Conservation (phyloP, 2,888 invertebrate genomes). For the Drosophila meridionalis region DNA sequence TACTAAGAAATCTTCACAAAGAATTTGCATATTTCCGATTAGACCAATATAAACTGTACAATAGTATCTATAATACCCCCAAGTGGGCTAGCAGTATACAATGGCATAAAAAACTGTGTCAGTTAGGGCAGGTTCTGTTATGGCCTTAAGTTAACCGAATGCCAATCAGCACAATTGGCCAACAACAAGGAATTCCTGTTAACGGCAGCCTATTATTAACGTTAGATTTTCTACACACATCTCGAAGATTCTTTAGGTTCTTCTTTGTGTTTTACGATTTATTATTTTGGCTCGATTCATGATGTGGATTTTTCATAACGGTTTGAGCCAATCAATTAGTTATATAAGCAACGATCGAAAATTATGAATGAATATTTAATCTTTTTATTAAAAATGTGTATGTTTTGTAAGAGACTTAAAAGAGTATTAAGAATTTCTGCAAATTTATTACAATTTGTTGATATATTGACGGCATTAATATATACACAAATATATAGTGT, state of each 20-base stretch:
- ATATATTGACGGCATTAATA: too few relatives aligned
- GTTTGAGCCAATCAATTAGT: neutral
- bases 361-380: neutral
- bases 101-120: neutral
- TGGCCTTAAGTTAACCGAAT: neutral
- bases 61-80: neutral
- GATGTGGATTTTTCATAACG: constrained; percentile 1
- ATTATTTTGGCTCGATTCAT: neutral
- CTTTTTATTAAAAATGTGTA: neutral
- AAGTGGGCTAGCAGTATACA: neutral
- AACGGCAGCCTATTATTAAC: constrained; percentile 21
- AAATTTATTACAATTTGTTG: too few relatives aligned
- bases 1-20: neutral
- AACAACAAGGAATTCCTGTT: neutral
- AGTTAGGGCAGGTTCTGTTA: constrained; percentile 34
- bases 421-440: too few relatives aligned
- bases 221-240: neutral
- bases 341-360: neutral
- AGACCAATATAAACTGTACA: neutral
- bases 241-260: neutral
- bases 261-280: neutral
- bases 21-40: neutral
- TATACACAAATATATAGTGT: too few relatives aligned
- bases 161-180: neutral
- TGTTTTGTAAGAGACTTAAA: too few relatives aligned